Evolutionary conservation across 2,113 vertebrate species (phyloP), one percentile per base, ranked within the genome.

Genomic region (Tonatia bakeri): DNA sequence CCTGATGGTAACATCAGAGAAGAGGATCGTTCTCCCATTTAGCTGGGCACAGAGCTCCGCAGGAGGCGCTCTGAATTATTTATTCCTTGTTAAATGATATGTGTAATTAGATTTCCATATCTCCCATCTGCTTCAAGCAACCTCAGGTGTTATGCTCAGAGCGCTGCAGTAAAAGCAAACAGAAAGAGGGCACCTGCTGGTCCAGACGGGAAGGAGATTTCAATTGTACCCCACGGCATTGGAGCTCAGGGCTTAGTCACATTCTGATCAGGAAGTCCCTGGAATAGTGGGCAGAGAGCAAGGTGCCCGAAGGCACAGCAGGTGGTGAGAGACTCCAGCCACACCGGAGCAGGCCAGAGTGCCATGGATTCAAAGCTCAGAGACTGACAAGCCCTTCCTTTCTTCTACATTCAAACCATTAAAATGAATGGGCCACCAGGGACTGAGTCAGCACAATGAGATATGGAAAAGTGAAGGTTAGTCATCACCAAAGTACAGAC

Each of bases 1-100:
- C 33, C n/a, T 24, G 40, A 19, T 40, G 11, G 5, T 38, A 8
- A 43, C 26, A 56, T 40, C 15, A 38, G 67, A 67, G 50, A 22
- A 19, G 64, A 47, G 22, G 56, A 7, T 15, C 2, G 0, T 65
- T 52, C 22, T 76, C 7, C 16, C 3, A 0, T 7, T 33, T 28
- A 22, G 69, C 59, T 6, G 67, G 52, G 38, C 80, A 38, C 40
- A 36, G 79, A 6, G 40, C 3, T 45, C 31, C 40, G 36, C 38
- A 11, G 0, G 4, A 22, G 16, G 54, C 61, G 10, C 67, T 82
- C 31, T 38, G 4, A 33, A 36, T n/a, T 17, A 15, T 24, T 79
- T 67, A 40, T 45, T 75, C 61, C 45, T 31, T 59, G 26, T 52
- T 72, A 59, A 45, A 14, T 59, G 47, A 20, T 26, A 38, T 6